Base-by-base conservation (phyloP, 2,888 invertebrate genomes). In the Spodoptera exigua region DNA sequence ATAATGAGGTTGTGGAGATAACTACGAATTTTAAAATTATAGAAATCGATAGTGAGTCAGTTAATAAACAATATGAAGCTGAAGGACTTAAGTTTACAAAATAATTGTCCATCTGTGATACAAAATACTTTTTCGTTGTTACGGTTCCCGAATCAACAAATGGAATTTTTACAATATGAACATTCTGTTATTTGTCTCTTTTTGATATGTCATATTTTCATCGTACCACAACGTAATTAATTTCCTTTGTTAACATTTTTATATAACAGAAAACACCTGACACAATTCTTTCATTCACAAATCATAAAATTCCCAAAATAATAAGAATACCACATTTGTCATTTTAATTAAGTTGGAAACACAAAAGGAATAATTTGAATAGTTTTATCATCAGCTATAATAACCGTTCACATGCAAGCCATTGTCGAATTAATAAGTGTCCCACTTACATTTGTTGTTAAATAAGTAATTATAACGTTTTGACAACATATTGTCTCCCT, bases 381-480 rank as follows among this genome's bases (percentile, higher is more conserved):
- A 67, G 54, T 71, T 70, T 68, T 76, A 70, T 62, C 41, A 36
- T 41, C 45, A 32, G 56, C 51, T 32, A 45, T 56, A 70, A 74
- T 72, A 70, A 76, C 68, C 65, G 66, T 78, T 73, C 75, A 70
- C 75, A 76, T 70, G 78, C 68, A 46, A 49, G 48, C 52, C 53
- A 73, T 76, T 78, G 76, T 78, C 61, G 40, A 68, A 66, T 66
- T 74, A 66, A 71, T 76, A 76, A 70, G 59, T 70, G 75, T 68
- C 75, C 75, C 56, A 76, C 60, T 73, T 78, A 65, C 69, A 74
- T 71, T 78, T 76, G 70, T 72, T 76, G 65, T 75, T 69, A 75
- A 78, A 70, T 76, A 70, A 78, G 73, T 76, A 78, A 78, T 78
- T 78, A 78, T 78, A 78, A 70, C 76, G 56, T 77, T 77, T 77